Evolutionary conservation across 2,797 vertebrate species (phyloP), one percentile per base, ranked within the genome.

Genomic region (Cynopterus sphinx): DNA sequence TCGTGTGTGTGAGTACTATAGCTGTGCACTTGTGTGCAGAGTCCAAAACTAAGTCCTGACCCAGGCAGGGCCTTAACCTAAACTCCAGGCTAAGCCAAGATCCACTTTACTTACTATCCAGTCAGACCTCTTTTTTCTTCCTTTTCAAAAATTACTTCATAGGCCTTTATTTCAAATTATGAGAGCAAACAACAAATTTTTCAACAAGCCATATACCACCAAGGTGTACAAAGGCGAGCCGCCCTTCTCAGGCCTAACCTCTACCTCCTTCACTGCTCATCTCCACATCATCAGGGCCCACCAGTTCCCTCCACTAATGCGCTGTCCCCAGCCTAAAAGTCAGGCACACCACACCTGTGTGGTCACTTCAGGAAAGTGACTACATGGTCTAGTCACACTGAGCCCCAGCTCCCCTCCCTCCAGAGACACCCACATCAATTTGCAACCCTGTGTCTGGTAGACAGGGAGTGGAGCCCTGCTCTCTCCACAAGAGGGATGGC

Each of bases 361-460:
- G 33, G 33, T 33, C 33, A 33, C 33, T 33, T 33, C 61, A 71
- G 41, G 10, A 59, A 91, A 79, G 57, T 55, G 93, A 87, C 86
- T 49, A 51, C 7, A 49, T 26, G 33, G 87, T 67, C 49, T 79
- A 59, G 68, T 51, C 46, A 94, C 67, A 55, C 55, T 4, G 31
- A 79, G 49, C 36, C 83, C 46, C 90, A 41, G 55, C 46, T 65
- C 41, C 63, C 81, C 41, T 81, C 41, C 84, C 1, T 7, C 57
- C 31, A 77, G 81, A 94, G 93, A 36, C 51, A 33, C 59, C 61
- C 6, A 77, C 63, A 26, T 91, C 86, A 59, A 57, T 78, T 94
- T 93, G 55, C 87, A 97, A 87, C 36, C 33, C 19, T 90, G 92
- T 92, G 75, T 78, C 75, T 31, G 55, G 71, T 77, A 95, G 96